Evolutionary conservation across 2,113 vertebrate species (phyloP).

Genomic region (Bungarus multicinctus): DNA sequence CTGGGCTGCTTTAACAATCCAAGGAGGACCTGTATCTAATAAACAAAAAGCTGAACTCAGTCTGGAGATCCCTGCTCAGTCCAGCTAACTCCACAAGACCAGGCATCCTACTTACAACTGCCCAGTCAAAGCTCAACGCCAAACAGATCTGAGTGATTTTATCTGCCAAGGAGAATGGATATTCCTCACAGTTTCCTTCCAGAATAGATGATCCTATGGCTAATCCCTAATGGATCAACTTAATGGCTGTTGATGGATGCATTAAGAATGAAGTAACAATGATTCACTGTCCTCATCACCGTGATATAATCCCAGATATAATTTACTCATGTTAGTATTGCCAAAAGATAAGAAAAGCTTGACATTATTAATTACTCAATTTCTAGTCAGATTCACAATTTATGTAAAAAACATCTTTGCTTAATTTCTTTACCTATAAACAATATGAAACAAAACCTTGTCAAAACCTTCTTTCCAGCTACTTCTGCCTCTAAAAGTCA

Average conservation of each 20-base stretch:
- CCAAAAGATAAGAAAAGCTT: not conserved
- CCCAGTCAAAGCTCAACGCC: not conserved
- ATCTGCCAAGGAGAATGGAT: not conserved
- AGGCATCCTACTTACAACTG: not conserved
- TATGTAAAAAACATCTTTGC: not conserved
- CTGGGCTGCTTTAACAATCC: not conserved
- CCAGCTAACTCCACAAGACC: not conserved
- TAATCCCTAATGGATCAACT: not conserved
- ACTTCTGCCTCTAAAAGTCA: not conserved
- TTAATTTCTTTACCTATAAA: not conserved
- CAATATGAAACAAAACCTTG: not conserved
- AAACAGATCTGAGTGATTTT: not conserved
- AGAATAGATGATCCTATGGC: not conserved
- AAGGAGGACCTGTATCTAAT: not conserved
- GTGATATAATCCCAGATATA: not conserved
- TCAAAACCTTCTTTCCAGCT: not conserved
- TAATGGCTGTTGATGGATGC: not conserved
- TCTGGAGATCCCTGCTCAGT: not conserved
- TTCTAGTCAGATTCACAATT: not conserved
- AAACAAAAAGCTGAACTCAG: not conserved
- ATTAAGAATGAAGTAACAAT: not conserved
- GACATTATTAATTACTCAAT: not conserved
- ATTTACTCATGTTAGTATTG: not conserved
- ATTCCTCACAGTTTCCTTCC: not conserved
- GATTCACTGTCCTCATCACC: not conserved